Evolutionary conservation across 2,113 vertebrate genomes (phyloP).

Genomic region (Pelecanoides urinatrix): DNA sequence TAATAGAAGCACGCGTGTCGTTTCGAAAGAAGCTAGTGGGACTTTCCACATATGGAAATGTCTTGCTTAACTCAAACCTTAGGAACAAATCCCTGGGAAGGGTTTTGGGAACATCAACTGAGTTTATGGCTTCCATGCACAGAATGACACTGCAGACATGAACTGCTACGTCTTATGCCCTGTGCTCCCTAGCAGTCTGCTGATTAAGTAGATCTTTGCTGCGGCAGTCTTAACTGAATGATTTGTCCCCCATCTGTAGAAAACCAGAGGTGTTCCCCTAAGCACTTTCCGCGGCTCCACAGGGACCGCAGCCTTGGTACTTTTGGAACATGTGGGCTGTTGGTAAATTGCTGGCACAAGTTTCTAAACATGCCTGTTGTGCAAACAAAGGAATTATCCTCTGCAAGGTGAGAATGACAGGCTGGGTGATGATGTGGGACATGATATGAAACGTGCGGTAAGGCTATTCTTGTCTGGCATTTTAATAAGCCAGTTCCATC

Average conservation of each 20-base stretch:
- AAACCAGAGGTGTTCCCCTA: not conserved
- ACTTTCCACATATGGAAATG: not conserved
- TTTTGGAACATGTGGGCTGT: not conserved
- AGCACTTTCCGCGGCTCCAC: not conserved
- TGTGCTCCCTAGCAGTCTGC: not conserved
- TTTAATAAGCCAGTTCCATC: not conserved
- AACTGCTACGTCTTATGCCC: not conserved
- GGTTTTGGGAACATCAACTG: not conserved
- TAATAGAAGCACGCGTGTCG: accelerated
- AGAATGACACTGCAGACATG: not conserved
- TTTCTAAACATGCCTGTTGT: not conserved
- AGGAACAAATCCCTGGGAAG: not conserved
- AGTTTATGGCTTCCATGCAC: not conserved
- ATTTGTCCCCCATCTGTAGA: not conserved
- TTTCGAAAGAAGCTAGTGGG: not conserved
- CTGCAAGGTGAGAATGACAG: not conserved
- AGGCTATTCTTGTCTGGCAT: not conserved
- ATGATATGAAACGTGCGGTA: not conserved
- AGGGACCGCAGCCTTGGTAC: not conserved
- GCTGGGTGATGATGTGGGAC: not conserved
- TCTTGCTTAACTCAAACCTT: not conserved
- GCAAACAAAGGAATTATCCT: not conserved
- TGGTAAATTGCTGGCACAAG: not conserved
- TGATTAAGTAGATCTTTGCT: not conserved
- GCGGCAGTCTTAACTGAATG: not conserved